Evolutionary conservation across 2,888 invertebrate species (phyloP), one percentile per base, ranked within the genome.

Genomic region (Prosopocoilus inquinatus): DNA sequence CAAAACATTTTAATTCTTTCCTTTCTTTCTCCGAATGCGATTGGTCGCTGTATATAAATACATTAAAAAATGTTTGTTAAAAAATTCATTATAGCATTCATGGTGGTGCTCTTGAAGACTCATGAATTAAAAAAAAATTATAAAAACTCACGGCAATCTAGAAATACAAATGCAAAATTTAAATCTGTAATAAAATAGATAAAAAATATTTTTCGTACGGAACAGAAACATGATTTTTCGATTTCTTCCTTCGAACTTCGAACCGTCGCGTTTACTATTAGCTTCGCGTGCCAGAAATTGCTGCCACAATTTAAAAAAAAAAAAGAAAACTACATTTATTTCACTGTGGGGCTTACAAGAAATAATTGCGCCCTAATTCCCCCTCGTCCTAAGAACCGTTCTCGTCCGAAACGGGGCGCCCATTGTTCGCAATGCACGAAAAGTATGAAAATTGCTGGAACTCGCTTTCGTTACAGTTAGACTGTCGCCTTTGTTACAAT

Each of bases 261-360:
- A 52, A 47, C n/a, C 57, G 59, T 47, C 51, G 50, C 47, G 50
- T 53, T 55, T 58, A 28, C 20, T 28, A 28, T 55, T 52, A 55
- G 34, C 57, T 57, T 60, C 62, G 64, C 64, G 63, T 64, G 64
- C 53, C 46, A 53, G 41, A 64, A 64, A 64, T 64, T 64, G 59
- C n/a, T 64, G 57, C 60, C 59, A 11, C 63, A 63, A 63, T 64
- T 64, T 63, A 62, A 60, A 52, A 64, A 60, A 62, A n/a, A n/a
- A n/a, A n/a, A n/a, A n/a, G n/a, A n/a, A n/a, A n/a, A n/a, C n/a
- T 7, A 28, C 20, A 57, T 52, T 58, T 53, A 60, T 62, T 62
- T 56, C 57, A 59, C 60, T 60, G 56, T 56, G 59, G 60, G 59
- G 53, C 55, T 53, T 53, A 36, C 55, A 55, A 53, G 49, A 58